Base-by-base conservation (phyloP, 2,888 invertebrate genomes). In the Drosophila mimica region DNA sequence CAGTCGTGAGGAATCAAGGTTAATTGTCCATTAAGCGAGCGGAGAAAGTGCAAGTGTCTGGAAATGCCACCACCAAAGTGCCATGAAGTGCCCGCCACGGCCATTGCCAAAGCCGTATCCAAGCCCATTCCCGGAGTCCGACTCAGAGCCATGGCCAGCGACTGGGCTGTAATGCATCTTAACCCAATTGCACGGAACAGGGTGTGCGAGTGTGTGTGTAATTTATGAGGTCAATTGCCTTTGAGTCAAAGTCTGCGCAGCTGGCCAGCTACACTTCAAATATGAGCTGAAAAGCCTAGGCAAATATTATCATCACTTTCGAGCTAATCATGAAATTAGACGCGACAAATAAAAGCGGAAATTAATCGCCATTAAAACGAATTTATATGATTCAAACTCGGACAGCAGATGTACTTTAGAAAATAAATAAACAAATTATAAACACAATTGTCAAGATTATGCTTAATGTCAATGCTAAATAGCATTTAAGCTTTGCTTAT, bases 21-120 rank as follows among this genome's bases (percentile, higher is more conserved):
- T 89, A 89, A 89, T 90, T 88, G 90, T 83, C 88, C 84, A 85
- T 88, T 89, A 90, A 88, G 80, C 77, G 80, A 66, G 79, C 71
- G 75, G 75, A 76, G 89, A 86, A 88, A 89, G 89, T 87, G 89
- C 90, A 90, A 89, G 90, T 89, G 88, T 90, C 80, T 79, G 85
- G 82, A 80, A 87, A 87, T 76, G 61, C 80, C 82, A 78, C 79
- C 82, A 76, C 74, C 79, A 82, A 69, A 79, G 65, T 67, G 70
- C 73, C 64, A 58, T 60, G 58, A 73, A 82, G 68, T 60, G 70
- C 70, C 66, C 58, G 75, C 69, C 68, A 48, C 40, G 40, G 70
- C 62, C 66, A 52, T n/a, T 52, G 53, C 54, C 64, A 60, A 17
- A 28, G 20, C 20, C 46, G 20, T n/a, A 17, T 28, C 28, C 64